Conservation (phyloP, 2,797 vertebrate genomes). For the Fundulus diaphanus region DNA sequence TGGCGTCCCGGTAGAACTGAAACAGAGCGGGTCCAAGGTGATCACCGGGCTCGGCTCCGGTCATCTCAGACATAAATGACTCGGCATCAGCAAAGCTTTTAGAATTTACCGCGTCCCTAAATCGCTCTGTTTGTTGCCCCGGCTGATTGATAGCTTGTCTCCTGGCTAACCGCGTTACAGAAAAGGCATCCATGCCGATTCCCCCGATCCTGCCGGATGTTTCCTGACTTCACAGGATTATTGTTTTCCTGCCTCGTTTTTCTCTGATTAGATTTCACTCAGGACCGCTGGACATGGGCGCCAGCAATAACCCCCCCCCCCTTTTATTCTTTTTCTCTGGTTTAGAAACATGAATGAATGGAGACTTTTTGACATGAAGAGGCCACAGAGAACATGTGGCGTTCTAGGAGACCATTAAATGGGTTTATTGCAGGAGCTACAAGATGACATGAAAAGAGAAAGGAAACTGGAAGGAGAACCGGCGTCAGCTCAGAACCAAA, state of each 20-base stretch:
- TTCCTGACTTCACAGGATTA: neutral
- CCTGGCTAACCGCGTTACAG: neutral
- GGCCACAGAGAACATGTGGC: neutral
- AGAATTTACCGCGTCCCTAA: neutral
- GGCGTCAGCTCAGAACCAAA: too few relatives aligned
- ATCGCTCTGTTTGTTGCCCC: neutral
- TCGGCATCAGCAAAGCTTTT: neutral
- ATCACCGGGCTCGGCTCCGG: too few relatives aligned
- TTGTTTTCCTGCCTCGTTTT: constrained; percentile 1
- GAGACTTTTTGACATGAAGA: neutral
- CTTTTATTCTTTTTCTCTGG: neutral
- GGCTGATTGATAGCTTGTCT: neutral
- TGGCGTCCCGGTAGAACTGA: constrained; percentile 89
- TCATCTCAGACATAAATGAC: neutral
- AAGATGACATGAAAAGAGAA: neutral
- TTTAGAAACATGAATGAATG: neutral
- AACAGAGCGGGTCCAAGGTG: constrained; percentile 6
- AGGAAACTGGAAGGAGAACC: neutral
- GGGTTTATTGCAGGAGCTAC: neutral
- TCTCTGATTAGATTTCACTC: constrained; percentile 3
- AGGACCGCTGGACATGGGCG: neutral
- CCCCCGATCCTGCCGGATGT: constrained; percentile 1
- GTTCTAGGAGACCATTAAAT: neutral
- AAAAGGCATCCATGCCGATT: neutral
- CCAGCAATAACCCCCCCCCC: neutral